phyloP scores from a whole-genome alignment of 2,797 vertebrate genomes.

The Apogon talboti region DNA sequence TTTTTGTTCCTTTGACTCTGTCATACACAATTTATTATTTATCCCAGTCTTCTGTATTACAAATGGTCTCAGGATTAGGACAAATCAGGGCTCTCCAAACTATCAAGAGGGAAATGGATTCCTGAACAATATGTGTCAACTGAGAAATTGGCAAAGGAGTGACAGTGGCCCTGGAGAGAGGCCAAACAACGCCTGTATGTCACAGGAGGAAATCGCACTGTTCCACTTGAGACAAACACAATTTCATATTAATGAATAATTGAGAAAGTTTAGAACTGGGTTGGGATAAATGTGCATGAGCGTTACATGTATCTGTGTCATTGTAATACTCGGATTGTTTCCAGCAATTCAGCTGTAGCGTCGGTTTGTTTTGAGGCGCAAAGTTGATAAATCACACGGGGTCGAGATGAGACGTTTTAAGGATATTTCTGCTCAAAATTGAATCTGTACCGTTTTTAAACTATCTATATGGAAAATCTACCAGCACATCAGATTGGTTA shows the following conservation, averaged over 20 bases:
- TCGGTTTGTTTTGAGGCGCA: slow-evolving; percentile 47
- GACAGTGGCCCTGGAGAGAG: slow-evolving; percentile 72
- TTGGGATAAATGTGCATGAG: slow-evolving; percentile 71
- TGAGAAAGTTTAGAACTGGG: slow-evolving; percentile 84
- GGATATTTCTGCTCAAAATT: neutral
- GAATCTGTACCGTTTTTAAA: too few relatives aligned
- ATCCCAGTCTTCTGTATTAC: slow-evolving; percentile 81
- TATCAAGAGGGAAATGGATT: slow-evolving; percentile 81
- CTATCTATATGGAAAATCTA: too few relatives aligned
- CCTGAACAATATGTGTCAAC: slow-evolving; percentile 79
- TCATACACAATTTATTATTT: slow-evolving; percentile 85
- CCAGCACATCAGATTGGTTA: too few relatives aligned
- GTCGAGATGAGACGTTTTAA: slow-evolving; percentile 29
- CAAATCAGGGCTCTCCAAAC: slow-evolving; percentile 81
- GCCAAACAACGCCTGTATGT: slow-evolving; percentile 72
- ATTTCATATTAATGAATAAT: slow-evolving; percentile 89
- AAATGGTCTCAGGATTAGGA: slow-evolving; percentile 85
- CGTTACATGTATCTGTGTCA: slow-evolving; percentile 80
- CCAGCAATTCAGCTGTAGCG: slow-evolving; percentile 40
- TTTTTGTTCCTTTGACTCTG: slow-evolving; percentile 77
- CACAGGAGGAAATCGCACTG: slow-evolving; percentile 80
- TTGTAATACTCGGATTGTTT: slow-evolving; percentile 68
- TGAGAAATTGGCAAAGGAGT: slow-evolving; percentile 79
- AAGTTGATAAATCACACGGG: slow-evolving; percentile 46
- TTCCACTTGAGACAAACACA: slow-evolving; percentile 87